phyloP scores from a whole-genome alignment of 2,113 vertebrate genomes.

The Aythya baeri region DNA sequence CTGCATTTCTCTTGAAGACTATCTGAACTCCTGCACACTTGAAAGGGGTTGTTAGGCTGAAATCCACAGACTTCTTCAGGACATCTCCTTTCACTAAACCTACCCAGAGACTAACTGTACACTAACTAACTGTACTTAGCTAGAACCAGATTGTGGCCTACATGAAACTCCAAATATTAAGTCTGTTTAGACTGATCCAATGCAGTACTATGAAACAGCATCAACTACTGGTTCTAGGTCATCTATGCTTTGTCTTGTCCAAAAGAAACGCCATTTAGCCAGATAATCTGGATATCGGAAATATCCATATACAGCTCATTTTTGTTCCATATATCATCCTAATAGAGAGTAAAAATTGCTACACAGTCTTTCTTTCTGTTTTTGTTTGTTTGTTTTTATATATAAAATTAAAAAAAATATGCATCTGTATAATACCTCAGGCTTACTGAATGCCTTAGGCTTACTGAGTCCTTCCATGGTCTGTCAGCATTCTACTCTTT shows the following conservation, averaged over 20 bases:
- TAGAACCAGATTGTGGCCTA: background rate
- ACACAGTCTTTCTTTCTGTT: background rate
- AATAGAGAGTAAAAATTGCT: background rate
- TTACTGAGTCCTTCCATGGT: background rate
- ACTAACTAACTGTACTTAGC: background rate
- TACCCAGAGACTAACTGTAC: background rate
- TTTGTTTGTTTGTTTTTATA: background rate
- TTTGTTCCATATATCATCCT: background rate
- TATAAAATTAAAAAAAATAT: background rate
- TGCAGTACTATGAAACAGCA: background rate
- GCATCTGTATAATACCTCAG: background rate
- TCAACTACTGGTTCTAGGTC: background rate
- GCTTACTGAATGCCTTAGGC: background rate
- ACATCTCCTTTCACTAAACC: background rate
- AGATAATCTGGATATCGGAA: background rate
- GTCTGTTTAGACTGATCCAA: background rate
- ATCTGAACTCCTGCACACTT: background rate
- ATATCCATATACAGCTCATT: background rate
- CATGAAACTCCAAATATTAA: background rate
- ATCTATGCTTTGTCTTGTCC: background rate
- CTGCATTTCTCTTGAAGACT: background rate
- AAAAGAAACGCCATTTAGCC: background rate
- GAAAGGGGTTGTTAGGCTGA: background rate
- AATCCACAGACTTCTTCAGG: background rate
- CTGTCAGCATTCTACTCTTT: background rate